Conservation (phyloP, 2,797 vertebrate genomes). For the Platalea minor region DNA sequence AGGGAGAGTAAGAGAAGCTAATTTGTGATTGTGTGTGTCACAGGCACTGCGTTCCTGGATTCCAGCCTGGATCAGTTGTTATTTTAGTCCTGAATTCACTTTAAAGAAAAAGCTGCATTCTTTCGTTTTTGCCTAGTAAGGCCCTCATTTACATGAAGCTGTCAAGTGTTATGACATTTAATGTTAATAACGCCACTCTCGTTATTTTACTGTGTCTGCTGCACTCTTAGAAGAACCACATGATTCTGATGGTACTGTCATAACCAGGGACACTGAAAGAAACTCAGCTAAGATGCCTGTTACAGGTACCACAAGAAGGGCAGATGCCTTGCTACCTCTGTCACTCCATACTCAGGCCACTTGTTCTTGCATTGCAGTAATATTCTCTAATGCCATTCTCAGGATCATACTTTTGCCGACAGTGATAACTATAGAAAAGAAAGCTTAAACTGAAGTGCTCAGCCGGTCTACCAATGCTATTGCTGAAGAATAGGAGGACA, state of each 20-base stretch:
- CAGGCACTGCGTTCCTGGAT: not conserved
- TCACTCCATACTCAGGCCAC: not conserved
- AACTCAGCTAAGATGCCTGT: not conserved
- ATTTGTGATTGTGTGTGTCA: not conserved
- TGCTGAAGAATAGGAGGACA: not conserved
- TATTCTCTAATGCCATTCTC: not conserved
- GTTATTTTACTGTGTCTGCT: conserved; percentile 41
- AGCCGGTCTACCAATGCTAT: not conserved
- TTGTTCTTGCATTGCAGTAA: not conserved
- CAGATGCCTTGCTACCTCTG: not conserved
- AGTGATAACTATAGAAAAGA: not conserved
- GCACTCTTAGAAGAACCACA: conserved; percentile 6
- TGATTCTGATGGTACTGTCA: conserved; percentile 36
- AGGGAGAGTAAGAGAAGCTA: not conserved
- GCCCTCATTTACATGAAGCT: conserved; percentile 67
- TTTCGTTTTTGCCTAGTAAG: not conserved
- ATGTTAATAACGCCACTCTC: conserved; percentile 65
- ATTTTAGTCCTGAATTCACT: not conserved
- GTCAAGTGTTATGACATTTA: conserved; percentile 67
- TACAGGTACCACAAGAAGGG: not conserved
- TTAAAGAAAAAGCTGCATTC: conserved; percentile 2
- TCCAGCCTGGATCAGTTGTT: not conserved
- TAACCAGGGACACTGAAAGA: not conserved
- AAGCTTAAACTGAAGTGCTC: not conserved
- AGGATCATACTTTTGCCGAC: not conserved